Evolutionary conservation across 2,888 invertebrate species (phyloP).

Genomic region (Conistra vaccinii): DNA sequence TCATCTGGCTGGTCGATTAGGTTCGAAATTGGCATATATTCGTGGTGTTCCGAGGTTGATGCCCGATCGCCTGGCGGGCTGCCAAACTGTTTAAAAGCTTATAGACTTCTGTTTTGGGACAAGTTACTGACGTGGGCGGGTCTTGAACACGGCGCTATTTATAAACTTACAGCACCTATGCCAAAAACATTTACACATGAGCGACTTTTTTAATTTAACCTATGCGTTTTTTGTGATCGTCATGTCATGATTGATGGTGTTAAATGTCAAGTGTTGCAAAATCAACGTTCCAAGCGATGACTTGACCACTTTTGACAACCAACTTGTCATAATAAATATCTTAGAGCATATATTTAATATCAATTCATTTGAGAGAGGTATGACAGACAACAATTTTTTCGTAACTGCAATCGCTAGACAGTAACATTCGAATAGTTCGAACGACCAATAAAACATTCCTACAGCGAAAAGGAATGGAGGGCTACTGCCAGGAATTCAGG

Average conservation of each 20-base stretch:
- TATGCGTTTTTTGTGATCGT: background rate
- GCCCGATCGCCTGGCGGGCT: slow-evolving; percentile 80
- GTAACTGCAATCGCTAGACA: background rate
- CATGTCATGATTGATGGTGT: slow-evolving; percentile 31
- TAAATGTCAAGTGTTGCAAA: slow-evolving; percentile 34
- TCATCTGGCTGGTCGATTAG: slow-evolving; percentile 66
- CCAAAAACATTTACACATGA: slow-evolving; percentile 31
- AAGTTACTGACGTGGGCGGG: slow-evolving; percentile 64
- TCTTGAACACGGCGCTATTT: slow-evolving; percentile 37
- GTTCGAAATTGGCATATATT: slow-evolving; percentile 71
- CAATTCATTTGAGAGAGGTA: background rate
- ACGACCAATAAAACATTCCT: slow-evolving; percentile 9
- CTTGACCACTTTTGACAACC: slow-evolving; percentile 2
- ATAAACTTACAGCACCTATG: slow-evolving; percentile 43
- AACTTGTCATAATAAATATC: slow-evolving; percentile 5
- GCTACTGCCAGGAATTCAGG: background rate
- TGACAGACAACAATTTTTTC: background rate
- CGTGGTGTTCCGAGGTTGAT: slow-evolving; percentile 79
- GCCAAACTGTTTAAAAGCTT: slow-evolving; percentile 84
- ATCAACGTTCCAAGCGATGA: slow-evolving; percentile 32
- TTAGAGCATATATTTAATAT: slow-evolving; percentile 2
- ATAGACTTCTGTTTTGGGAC: slow-evolving; percentile 71
- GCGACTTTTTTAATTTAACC: background rate
- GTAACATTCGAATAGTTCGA: background rate
- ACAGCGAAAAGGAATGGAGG: background rate